Evolutionary conservation across 2,797 vertebrate species (phyloP).

Genomic region (Diglossa cyanea): DNA sequence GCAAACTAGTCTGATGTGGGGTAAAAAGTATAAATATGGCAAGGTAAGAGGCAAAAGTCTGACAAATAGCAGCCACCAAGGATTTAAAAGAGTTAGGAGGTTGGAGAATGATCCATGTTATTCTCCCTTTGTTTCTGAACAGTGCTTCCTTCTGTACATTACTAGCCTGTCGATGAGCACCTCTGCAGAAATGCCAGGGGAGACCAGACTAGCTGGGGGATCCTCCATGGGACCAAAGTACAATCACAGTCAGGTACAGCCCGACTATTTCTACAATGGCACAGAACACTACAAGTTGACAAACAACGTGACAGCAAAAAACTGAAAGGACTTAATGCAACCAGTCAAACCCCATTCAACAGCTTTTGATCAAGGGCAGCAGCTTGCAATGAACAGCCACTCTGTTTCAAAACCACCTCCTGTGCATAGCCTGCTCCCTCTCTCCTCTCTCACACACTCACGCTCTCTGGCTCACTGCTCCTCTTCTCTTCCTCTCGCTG

Average conservation of each 20-base stretch:
- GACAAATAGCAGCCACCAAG: not conserved
- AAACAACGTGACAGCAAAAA: not conserved
- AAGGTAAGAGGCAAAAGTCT: not conserved
- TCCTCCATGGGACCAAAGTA: not conserved
- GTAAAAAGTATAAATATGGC: not conserved
- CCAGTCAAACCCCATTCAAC: slow-evolving; percentile 16
- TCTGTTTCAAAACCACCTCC: not conserved
- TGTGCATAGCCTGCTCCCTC: not conserved
- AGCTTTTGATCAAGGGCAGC: slow-evolving; percentile 15
- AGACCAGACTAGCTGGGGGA: not conserved
- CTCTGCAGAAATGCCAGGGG: not conserved
- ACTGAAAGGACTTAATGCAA: slow-evolving; percentile 27
- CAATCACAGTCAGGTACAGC: not conserved
- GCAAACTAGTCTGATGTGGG: not conserved
- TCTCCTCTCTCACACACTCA: slow-evolving; percentile 13
- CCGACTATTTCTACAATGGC: not conserved
- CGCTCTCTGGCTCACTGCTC: not conserved
- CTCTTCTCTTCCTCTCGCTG: not conserved
- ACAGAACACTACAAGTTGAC: not conserved
- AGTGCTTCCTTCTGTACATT: not conserved
- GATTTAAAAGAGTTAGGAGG: not conserved
- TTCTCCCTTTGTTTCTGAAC: not conserved
- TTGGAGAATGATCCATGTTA: not conserved
- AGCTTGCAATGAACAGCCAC: not conserved
- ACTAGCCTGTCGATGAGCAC: not conserved